Evolutionary conservation across 2,888 invertebrate species (phyloP).

Genomic region (Thera obeliscata): DNA sequence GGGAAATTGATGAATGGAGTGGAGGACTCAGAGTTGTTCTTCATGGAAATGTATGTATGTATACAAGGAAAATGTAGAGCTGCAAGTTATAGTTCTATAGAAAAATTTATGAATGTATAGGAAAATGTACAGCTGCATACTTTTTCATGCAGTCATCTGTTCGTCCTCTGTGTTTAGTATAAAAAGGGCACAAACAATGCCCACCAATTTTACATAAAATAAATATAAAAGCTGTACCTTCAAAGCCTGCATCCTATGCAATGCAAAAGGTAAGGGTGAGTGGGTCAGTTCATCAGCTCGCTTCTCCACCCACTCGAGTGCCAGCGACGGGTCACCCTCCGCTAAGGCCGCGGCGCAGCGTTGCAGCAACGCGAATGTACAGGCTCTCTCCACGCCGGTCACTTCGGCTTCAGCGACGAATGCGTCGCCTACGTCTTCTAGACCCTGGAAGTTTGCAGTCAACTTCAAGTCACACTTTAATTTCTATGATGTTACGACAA

Average conservation of each 20-base stretch:
- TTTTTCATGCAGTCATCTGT: too few relatives aligned
- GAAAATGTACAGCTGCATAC: too few relatives aligned
- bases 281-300: constrained; percentile 89
- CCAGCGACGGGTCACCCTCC: constrained; percentile 91
- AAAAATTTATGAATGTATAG: too few relatives aligned
- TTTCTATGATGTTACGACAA: too few relatives aligned
- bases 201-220: too few relatives aligned
- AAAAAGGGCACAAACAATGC: too few relatives aligned
- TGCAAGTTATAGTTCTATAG: too few relatives aligned
- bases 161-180: too few relatives aligned
- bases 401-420: constrained; percentile 82
- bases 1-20: too few relatives aligned
- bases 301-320: constrained; percentile 93
- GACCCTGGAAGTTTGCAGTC: constrained; percentile 72
- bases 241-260: constrained; percentile 77
- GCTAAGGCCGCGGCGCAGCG: constrained; percentile 94
- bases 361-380: constrained; percentile 84
- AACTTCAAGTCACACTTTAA: neutral
- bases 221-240: constrained; percentile 54
- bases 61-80: too few relatives aligned
- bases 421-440: constrained; percentile 95
- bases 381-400: constrained; percentile 69
- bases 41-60: too few relatives aligned
- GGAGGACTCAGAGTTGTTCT: too few relatives aligned
- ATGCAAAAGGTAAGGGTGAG: constrained; percentile 76